Base-by-base conservation (phyloP, 2,888 invertebrate genomes). In the Polylopha cassiicola region DNA sequence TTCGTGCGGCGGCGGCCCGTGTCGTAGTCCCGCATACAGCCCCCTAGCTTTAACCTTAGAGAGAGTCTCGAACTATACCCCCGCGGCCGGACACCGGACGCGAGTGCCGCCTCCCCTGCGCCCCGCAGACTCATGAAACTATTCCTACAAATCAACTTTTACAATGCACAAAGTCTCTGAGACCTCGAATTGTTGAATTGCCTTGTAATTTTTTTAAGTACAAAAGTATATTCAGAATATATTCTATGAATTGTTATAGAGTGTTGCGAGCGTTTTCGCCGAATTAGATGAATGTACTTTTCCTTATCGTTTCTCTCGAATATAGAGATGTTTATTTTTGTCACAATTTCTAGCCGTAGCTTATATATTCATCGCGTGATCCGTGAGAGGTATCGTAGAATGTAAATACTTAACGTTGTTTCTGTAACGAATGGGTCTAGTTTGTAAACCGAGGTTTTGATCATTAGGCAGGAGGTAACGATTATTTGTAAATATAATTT, bases 401-500 rank as follows among this genome's bases (percentile, higher is more conserved):
- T 37, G 31, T 43, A 45, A 39, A 33, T 45, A 29, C 16, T 33
- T 28, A 33, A 36, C 23, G 22, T 29, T 39, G 17, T 23, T 23
- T 38, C 11, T 29, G 28, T 32, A 37, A 20, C 38, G 22, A 28
- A 31, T 23, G 24, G 41, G 33, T 37, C 33, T 23, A 33, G 28
- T 28, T 39, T 32, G 29, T 37, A 39, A 27, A 36, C 64, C 56
- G 64, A 64, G 56, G 53, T 61, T 29, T 64, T 56, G 65, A 65
- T 57, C 51, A 61, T 51, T 65, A 65, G 48, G 58, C 55, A 58
- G 66, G 71, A 73, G 65, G 62, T 59, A 62, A 48, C 70, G 68
- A 70, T 69, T 67, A 63, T 67, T 63, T 81, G 81, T 82, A 80
- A 74, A 82, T 81, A 81, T 73, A 69, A 69, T 67, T 73, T 75